These are phyloP conservation scores for Mesoclemmys tuberculata DNA, from an alignment of 2,113 vertebrate genomes.

Conservation along the genomic window DNA sequence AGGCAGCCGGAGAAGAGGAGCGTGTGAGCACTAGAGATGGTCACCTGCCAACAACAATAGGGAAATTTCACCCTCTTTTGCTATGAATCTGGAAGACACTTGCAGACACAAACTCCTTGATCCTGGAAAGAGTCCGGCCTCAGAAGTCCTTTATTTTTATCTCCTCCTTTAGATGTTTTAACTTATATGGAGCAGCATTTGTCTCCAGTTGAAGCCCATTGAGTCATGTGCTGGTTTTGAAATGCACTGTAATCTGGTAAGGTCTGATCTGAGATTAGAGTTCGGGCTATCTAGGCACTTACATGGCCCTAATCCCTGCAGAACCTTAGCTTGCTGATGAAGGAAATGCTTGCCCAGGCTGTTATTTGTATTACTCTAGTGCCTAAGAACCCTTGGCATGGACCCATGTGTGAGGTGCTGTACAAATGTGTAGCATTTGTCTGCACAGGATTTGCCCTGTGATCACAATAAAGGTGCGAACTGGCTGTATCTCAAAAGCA, in stretches of 20 bases:
- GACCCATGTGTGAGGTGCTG: not conserved
- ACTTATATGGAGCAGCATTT: not conserved
- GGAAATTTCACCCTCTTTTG: constrained; percentile 55
- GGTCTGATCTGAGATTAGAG: not conserved
- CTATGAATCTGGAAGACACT: constrained; percentile 61
- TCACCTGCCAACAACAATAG: constrained; percentile 67
- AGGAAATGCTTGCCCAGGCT: not conserved
- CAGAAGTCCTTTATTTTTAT: constrained; percentile 46
- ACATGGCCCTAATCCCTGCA: not conserved
- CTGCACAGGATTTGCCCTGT: not conserved
- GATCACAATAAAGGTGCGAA: not conserved
- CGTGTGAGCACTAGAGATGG: constrained; percentile 63
- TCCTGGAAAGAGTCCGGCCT: constrained; percentile 64
- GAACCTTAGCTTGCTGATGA: not conserved
- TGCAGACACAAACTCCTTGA: not conserved
- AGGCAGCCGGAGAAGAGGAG: constrained; percentile 47
- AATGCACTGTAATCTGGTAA: not conserved
- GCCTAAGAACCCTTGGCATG: fast-evolving
- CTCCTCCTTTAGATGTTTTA: constrained; percentile 37
- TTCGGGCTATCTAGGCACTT: not conserved
- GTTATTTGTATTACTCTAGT: fast-evolving
- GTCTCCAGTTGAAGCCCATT: constrained; percentile 15
- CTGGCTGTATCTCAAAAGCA: fast-evolving
- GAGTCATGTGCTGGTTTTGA: not conserved
- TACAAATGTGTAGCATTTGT: fast-evolving